Evolutionary conservation across 1,140 invertebrate species (phyloP), one percentile per base, ranked within the genome.

Genomic region (Sycophaga agraensis): DNA sequence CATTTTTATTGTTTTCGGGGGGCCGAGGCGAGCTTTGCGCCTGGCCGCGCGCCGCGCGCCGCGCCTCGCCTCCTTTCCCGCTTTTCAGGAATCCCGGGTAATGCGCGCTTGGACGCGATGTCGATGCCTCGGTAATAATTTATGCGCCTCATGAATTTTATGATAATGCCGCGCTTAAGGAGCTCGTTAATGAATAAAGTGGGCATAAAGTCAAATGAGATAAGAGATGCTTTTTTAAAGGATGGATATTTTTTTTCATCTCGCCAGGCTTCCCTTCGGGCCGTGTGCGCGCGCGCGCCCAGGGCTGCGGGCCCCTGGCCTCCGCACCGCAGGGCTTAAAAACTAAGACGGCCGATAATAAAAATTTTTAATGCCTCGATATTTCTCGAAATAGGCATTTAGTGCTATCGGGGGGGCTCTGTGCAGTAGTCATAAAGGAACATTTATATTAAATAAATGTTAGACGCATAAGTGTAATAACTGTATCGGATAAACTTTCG

Each of bases 121-220:
- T 54, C 49, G 39, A 54, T 46, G 58, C 49, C 40, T 46, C 54
- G n/a, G 48, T 28, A 16, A 61, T 61, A 55, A 55, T 61, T 55
- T 61, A 61, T 49, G 59, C 35, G 17, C 8, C 59, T 61, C 59
- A 55, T 55, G 51, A 61, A 61, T 61, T 61, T 61, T 61, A 61
- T 61, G 59, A 61, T 55, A 49, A 55, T 61, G 39, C 42, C 51
- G 26, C 59, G 58, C 37, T 43, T 34, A 60, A 46, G 40, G 22
- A 46, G 58, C 58, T 53, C 40, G 58, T 60, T 60, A 60, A 60
- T 60, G 58, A 60, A 60, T 60, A 53, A 60, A 60, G 58, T 60
- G 49, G 58, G 19, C 49, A 53, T 60, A 51, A 59, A 59, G 35
- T 59, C 45, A 60, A 53, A 45, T 37, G 28, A 54, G 58, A 60